These are phyloP conservation scores for Porites lutea DNA, from an alignment of 64 coral and sea anemone species.

Conservation along the genomic window DNA sequence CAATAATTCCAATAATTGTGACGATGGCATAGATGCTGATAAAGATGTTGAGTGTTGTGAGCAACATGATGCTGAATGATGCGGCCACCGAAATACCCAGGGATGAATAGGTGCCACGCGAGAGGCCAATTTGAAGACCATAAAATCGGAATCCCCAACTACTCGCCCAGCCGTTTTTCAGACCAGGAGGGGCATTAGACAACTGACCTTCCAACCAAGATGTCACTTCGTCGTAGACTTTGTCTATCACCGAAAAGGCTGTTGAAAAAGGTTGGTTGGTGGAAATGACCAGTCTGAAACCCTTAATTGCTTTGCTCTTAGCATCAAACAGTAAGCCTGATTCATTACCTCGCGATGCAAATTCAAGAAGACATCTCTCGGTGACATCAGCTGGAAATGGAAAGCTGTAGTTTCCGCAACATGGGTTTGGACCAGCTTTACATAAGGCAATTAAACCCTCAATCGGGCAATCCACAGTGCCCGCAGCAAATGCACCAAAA, in stretches of 20 bases:
- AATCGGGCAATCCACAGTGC: neutral
- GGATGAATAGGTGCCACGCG: constrained; percentile 75
- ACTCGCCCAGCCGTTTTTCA: constrained; percentile 73
- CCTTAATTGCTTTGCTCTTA: constrained; percentile 24
- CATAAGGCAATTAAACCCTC: neutral
- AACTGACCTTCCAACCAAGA: constrained; percentile 59
- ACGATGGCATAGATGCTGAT: constrained; percentile 95
- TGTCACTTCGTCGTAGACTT: constrained; percentile 74
- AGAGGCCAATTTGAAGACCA: constrained; percentile 63
- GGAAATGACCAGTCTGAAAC: constrained; percentile 15
- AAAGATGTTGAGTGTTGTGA: constrained; percentile 92
- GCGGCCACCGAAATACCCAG: constrained; percentile 87
- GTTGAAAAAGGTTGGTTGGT: constrained; percentile 61
- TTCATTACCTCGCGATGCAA: neutral
- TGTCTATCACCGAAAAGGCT: constrained; percentile 70
- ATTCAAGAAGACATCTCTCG: constrained; percentile 50
- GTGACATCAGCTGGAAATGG: constrained; percentile 67
- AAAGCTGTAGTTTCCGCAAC: constrained; percentile 71
- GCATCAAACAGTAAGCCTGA: constrained; percentile 42
- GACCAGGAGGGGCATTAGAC: constrained; percentile 52
- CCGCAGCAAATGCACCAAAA: constrained; percentile 24
- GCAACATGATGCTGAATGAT: constrained; percentile 85
- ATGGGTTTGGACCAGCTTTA: neutral
- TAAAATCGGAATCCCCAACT: constrained; percentile 66
- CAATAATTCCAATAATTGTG: constrained; percentile 92